Evolutionary conservation across 2,888 invertebrate genomes (phyloP).

Genomic region (Eristalis pertinax): DNA sequence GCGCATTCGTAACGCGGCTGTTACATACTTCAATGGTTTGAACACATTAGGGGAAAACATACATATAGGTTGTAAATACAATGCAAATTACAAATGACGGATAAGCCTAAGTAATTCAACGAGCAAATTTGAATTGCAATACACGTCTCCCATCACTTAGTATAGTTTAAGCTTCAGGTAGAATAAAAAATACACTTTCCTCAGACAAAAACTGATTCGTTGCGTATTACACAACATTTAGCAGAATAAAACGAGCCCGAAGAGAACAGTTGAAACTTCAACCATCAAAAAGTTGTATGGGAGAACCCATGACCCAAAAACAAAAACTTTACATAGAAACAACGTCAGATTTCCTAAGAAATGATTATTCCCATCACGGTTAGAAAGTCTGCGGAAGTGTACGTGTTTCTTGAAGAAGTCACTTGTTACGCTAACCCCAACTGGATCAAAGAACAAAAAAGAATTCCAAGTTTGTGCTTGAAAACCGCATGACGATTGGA

Average conservation of each 20-base stretch:
- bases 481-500: not conserved
- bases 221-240: not conserved
- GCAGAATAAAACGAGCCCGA: not conserved
- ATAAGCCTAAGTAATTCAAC: too few species aligned
- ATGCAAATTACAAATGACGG: too few species aligned
- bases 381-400: not conserved
- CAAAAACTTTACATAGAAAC: not conserved
- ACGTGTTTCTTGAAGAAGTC: not conserved
- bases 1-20: too few species aligned
- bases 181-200: not conserved
- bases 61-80: too few species aligned
- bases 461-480: not conserved
- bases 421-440: not conserved
- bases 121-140: too few species aligned
- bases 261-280: not conserved
- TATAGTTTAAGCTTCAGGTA: not conserved
- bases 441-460: not conserved
- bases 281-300: not conserved
- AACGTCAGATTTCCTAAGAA: not conserved
- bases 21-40: too few species aligned
- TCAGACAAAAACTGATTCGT: not conserved
- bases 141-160: too few species aligned
- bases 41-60: too few species aligned
- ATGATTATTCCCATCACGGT: constrained; percentile 1
- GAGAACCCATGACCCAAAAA: not conserved